Conservation (phyloP, 2,888 invertebrate species). For the Tetramorium bicarinatum region DNA sequence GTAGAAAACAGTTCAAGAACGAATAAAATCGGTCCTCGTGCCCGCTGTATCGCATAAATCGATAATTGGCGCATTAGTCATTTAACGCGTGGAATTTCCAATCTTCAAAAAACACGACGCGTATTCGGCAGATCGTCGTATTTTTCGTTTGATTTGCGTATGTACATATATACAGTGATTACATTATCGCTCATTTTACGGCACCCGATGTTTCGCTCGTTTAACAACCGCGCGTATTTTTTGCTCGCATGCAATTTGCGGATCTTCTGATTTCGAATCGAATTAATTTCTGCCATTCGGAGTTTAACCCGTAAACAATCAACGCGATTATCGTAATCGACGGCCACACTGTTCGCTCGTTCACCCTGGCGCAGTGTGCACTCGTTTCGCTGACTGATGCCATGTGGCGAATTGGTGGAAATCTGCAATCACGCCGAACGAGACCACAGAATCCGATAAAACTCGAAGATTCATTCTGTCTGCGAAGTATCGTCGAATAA, state of each 20-base stretch:
- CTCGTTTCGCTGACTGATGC: slow-evolving; percentile 74
- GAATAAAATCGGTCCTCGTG: slow-evolving; percentile 1
- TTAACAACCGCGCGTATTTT: slow-evolving; percentile 31
- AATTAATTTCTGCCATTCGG: slow-evolving; percentile 73
- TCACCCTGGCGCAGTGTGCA: slow-evolving; percentile 37
- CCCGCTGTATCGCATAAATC: background rate
- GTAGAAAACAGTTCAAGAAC: slow-evolving; percentile 7
- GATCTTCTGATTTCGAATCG: slow-evolving; percentile 66
- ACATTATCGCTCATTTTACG: slow-evolving; percentile 65
- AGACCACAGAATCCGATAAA: slow-evolving; percentile 78
- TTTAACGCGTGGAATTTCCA: slow-evolving; percentile 34
- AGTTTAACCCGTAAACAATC: slow-evolving; percentile 69
- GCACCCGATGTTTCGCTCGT: slow-evolving; percentile 43
- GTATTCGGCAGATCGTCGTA: slow-evolving; percentile 16
- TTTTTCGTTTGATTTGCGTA: slow-evolving; percentile 41
- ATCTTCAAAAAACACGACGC: slow-evolving; percentile 33
- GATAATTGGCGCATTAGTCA: slow-evolving; percentile 32
- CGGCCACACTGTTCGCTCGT: slow-evolving; percentile 39
- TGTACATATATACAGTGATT: slow-evolving; percentile 37
- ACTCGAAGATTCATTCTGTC: slow-evolving; percentile 68
- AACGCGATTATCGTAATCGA: slow-evolving; percentile 76
- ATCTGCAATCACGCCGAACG: slow-evolving; percentile 77
- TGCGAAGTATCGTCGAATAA: slow-evolving; percentile 62
- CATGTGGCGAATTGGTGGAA: slow-evolving; percentile 78
- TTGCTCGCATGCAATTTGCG: slow-evolving; percentile 56